A percentile compares a stretch with the other conserved stretches of the same genome.
phyloP scores from a whole-genome alignment of 2,797 vertebrate species.

The Phrynocephalus forsythii region DNA sequence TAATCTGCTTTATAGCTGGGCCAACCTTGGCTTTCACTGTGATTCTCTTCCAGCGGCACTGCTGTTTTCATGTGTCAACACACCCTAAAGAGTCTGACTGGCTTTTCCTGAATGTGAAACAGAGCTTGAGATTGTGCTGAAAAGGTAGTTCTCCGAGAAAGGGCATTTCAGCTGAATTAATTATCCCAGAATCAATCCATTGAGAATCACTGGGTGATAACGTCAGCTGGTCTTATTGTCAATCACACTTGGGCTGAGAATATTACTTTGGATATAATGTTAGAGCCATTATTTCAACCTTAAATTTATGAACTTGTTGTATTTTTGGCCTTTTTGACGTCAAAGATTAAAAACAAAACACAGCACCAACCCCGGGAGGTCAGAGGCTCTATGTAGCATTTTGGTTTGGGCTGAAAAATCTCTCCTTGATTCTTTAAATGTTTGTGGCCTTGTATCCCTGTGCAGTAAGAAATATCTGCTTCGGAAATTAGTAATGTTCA shows the following conservation, averaged over 20 bases:
- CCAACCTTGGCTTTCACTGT: not conserved
- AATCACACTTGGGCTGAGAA: conserved; percentile 58
- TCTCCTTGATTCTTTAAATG: conserved; percentile 50
- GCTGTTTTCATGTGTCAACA: conserved; percentile 30
- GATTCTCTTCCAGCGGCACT: not conserved
- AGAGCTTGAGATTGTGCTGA: conserved; percentile 65
- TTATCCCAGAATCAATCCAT: conserved; percentile 61
- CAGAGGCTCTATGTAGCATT: conserved; percentile 47
- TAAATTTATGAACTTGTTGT: conserved; percentile 40
- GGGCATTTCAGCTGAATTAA: conserved; percentile 65
- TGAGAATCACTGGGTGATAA: conserved; percentile 66
- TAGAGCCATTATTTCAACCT: conserved; percentile 42
- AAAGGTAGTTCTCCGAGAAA: conserved; percentile 54
- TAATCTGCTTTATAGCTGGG: not conserved
- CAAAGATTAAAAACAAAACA: conserved; percentile 12
- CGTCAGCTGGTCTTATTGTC: conserved; percentile 62
- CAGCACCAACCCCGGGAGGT: conserved; percentile 10
- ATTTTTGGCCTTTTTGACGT: conserved; percentile 46
- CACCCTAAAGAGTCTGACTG: conserved; percentile 47
- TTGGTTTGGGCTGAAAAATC: conserved; percentile 59
- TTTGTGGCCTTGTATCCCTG: conserved; percentile 54
- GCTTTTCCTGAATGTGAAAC: conserved; percentile 61
- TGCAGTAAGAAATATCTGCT: conserved; percentile 55
- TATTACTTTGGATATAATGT: conserved; percentile 41
- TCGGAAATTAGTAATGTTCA: conserved; percentile 56